phyloP scores from a whole-genome alignment of 1,140 invertebrate species.

The Andricus grossulariae region DNA sequence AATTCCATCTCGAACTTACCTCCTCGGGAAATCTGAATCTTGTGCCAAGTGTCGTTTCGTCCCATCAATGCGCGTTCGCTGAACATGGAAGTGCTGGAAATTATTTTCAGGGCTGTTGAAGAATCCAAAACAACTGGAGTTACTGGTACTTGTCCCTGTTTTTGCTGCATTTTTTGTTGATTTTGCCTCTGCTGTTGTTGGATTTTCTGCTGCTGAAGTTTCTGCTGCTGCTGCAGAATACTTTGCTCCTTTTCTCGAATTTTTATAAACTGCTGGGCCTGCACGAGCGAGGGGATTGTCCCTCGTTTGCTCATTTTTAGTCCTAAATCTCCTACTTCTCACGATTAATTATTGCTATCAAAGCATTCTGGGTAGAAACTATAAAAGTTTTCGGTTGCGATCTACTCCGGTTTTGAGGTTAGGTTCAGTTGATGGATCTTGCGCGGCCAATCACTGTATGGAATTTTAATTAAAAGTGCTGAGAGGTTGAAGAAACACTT shows the following conservation, averaged over 20 bases:
- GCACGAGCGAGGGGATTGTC: neutral
- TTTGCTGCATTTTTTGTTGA: neutral
- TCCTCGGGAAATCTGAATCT: slow-evolving; percentile 62
- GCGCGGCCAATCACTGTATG: too few species aligned
- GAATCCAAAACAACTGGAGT: slow-evolving; percentile 58
- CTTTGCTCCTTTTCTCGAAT: slow-evolving; percentile 7
- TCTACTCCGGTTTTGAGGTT: too few species aligned
- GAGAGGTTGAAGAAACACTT: too few species aligned
- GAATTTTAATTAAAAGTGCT: too few species aligned
- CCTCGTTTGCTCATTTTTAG: neutral
- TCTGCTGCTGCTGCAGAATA: neutral
- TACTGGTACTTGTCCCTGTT: slow-evolving; percentile 35
- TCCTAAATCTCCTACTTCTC: neutral
- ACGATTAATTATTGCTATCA: neutral
- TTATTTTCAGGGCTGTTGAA: slow-evolving; percentile 57
- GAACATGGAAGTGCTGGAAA: slow-evolving; percentile 60
- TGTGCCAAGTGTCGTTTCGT: slow-evolving; percentile 69
- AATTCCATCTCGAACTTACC: slow-evolving; percentile 67
- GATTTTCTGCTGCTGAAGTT: slow-evolving; percentile 10
- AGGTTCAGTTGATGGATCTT: too few species aligned
- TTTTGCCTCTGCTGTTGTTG: slow-evolving; percentile 22
- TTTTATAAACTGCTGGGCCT: slow-evolving; percentile 9
- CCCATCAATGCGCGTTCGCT: slow-evolving; percentile 66
- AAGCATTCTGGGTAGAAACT: too few species aligned
- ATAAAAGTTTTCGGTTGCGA: too few species aligned